Conservation (phyloP, 2,888 invertebrate genomes). For the Asteroscopus sphinx region DNA sequence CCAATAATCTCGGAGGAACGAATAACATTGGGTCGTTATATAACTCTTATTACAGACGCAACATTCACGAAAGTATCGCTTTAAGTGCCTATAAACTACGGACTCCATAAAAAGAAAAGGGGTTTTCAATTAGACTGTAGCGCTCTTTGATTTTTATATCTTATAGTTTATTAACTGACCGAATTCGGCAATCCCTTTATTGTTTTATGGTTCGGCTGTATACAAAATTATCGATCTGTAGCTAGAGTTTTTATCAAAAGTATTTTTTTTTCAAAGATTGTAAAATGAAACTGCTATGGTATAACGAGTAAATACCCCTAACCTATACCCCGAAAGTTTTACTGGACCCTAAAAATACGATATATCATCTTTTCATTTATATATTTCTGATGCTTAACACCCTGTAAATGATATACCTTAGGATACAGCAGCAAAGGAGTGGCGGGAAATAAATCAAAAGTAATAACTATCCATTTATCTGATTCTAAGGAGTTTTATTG, state of each 20-base stretch:
- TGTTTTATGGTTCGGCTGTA: slow-evolving; percentile 19
- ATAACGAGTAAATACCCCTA: slow-evolving; percentile 1
- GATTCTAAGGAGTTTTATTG: slow-evolving; percentile 47
- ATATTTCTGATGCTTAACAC: slow-evolving; percentile 34
- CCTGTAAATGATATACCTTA: slow-evolving; percentile 39
- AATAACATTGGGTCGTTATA: slow-evolving; percentile 67
- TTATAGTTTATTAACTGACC: slow-evolving; percentile 48
- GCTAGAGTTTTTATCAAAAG: not conserved
- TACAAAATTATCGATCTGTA: not conserved
- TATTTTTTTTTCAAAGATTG: not conserved
- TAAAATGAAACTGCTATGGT: not conserved
- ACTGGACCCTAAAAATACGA: not conserved
- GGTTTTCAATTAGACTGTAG: slow-evolving; percentile 67
- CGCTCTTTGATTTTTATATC: slow-evolving; percentile 61
- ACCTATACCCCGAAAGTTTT: slow-evolving; percentile 7
- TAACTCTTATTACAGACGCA: slow-evolving; percentile 62
- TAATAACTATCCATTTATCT: slow-evolving; percentile 42
- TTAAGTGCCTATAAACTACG: slow-evolving; percentile 68
- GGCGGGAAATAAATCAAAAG: slow-evolving; percentile 36
- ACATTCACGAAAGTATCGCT: slow-evolving; percentile 67
- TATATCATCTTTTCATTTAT: not conserved
- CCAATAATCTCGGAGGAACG: slow-evolving; percentile 75
- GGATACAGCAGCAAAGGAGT: slow-evolving; percentile 21
- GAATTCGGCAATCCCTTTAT: slow-evolving; percentile 24
- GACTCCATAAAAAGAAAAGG: slow-evolving; percentile 63